Evolutionary conservation across 2,113 vertebrate genomes (phyloP).

Genomic region (Oncorhynchus clarkii): DNA sequence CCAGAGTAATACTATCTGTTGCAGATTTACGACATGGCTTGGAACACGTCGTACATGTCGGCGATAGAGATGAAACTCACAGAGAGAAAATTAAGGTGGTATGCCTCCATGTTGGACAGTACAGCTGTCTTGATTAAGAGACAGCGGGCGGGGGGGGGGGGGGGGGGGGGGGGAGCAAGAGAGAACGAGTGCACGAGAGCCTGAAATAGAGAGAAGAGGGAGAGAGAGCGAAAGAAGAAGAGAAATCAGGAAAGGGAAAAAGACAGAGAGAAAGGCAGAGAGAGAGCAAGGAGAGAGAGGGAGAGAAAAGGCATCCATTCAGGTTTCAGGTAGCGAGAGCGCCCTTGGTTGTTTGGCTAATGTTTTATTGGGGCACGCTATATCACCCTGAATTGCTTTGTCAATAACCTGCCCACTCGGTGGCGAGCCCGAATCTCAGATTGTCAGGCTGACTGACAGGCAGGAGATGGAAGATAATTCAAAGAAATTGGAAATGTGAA

Average conservation of each 20-base stretch:
- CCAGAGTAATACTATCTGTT: background rate
- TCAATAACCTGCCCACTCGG: constrained; percentile 89
- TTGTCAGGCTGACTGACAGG: constrained; percentile 91
- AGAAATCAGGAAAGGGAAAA: too few relatives aligned
- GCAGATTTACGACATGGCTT: background rate
- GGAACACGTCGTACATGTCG: background rate
- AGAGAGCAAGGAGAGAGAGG: too few relatives aligned
- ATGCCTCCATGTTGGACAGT: background rate
- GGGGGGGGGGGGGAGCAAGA: background rate
- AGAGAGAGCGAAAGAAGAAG: too few relatives aligned
- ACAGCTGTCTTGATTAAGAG: background rate
- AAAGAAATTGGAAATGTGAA: constrained; percentile 98
- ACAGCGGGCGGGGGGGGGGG: background rate
- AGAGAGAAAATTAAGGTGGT: background rate
- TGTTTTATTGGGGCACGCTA: constrained; percentile 87
- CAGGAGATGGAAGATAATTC: constrained; percentile 97
- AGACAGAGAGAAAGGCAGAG: too few relatives aligned
- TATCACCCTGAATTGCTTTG: constrained; percentile 94
- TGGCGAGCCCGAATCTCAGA: constrained; percentile 85
- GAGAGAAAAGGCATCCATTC: too few relatives aligned
- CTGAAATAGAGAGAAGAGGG: too few relatives aligned
- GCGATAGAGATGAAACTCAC: background rate
- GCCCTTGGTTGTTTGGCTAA: constrained; percentile 74
- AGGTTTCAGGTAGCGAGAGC: constrained; percentile 17
- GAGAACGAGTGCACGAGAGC: background rate